phyloP scores from a whole-genome alignment of 2,113 vertebrate genomes.

The Calidris pugnax region DNA sequence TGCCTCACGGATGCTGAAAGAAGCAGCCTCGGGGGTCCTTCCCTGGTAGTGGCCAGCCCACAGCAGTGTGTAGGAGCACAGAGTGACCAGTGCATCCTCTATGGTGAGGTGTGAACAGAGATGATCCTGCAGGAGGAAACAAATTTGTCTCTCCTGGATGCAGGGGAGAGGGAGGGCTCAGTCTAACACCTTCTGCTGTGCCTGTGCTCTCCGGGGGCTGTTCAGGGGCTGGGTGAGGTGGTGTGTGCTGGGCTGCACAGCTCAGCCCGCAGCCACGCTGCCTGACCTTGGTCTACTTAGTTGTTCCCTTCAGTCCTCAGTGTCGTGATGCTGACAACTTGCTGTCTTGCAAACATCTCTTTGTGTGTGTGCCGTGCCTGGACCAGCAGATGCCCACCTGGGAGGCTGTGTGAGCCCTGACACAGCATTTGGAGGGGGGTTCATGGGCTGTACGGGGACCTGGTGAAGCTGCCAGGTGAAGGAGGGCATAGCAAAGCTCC shows the following conservation, averaged over 20 bases:
- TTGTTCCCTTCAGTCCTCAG: not conserved
- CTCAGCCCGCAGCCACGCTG: accelerated
- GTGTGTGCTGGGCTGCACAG: not conserved
- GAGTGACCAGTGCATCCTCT: not conserved
- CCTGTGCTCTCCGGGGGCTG: not conserved
- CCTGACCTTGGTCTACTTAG: not conserved
- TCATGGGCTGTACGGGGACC: not conserved
- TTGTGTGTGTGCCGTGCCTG: accelerated
- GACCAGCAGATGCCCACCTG: not conserved
- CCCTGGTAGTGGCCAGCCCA: not conserved
- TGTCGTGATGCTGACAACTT: not conserved
- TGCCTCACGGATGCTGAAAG: not conserved
- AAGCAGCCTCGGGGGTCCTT: not conserved
- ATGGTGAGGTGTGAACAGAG: accelerated
- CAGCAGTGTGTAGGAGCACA: not conserved
- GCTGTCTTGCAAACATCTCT: not conserved
- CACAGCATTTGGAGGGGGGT: not conserved
- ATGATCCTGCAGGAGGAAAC: accelerated
- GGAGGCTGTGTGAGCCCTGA: not conserved
- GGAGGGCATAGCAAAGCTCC: not conserved
- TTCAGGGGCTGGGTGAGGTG: not conserved
- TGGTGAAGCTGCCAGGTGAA: not conserved
- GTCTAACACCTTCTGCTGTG: not conserved
- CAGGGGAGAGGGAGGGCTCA: not conserved
- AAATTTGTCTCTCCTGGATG: not conserved